A percentile compares a stretch with the other conserved stretches of the same genome.
Conservation (phyloP, 2,888 invertebrate species). For the Parelbella ahira region DNA sequence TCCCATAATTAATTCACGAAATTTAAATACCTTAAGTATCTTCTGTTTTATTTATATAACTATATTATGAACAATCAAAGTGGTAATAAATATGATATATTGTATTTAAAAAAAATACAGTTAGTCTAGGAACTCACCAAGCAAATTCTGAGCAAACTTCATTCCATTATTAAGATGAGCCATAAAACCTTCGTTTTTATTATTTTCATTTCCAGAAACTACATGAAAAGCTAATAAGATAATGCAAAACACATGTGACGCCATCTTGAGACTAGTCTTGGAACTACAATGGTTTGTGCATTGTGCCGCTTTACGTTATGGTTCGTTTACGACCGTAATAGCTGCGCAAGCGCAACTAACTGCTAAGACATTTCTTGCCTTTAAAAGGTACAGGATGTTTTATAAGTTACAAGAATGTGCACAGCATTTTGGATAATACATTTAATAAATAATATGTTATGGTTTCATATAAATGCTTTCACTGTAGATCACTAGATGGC, state of each 20-base stretch:
- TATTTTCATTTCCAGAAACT: slow-evolving; percentile 42
- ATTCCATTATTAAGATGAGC: slow-evolving; percentile 61
- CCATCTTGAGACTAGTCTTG: slow-evolving; percentile 54
- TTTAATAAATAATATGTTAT: too few species aligned
- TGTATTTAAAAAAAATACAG: too few species aligned
- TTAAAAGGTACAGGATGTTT: slow-evolving; percentile 46
- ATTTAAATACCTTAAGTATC: too few species aligned
- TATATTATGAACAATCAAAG: too few species aligned
- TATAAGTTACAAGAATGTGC: too few species aligned
- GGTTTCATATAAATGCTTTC: too few species aligned
- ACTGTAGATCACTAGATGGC: slow-evolving; percentile 21
- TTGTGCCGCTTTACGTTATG: slow-evolving; percentile 37
- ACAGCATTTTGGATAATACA: too few species aligned
- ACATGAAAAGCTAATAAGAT: slow-evolving; percentile 41
- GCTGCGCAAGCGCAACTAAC: slow-evolving; percentile 53
- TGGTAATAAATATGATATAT: too few species aligned
- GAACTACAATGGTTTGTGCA: slow-evolving; percentile 46
- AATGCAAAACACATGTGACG: slow-evolving; percentile 48
- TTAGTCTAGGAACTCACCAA: slow-evolving; percentile 51
- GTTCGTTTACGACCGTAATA: slow-evolving; percentile 57
- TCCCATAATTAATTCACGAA: too few species aligned
- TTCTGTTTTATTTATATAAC: too few species aligned
- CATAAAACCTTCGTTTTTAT: slow-evolving; percentile 54
- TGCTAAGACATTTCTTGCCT: slow-evolving; percentile 29
- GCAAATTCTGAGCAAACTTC: slow-evolving; percentile 66